Percentiles rank a stretch among this genome's conserved stretches.
These are phyloP conservation scores for Drosophila pruinosa DNA, from an alignment of 1,140 invertebrate species.

Conservation along the genomic window DNA sequence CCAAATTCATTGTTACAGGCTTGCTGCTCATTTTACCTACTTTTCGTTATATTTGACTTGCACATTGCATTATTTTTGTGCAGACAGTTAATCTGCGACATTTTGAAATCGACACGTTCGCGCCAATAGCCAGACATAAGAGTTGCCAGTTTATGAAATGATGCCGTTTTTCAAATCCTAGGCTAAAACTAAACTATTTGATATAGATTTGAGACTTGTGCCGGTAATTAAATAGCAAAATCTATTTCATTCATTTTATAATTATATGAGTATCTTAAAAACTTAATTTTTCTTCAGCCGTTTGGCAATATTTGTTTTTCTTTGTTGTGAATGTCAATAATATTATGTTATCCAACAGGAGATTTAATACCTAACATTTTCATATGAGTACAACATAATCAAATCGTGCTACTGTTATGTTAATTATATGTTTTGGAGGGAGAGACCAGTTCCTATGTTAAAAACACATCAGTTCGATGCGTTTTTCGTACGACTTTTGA, in stretches of 20 bases:
- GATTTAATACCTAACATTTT: not conserved
- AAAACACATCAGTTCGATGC: not conserved
- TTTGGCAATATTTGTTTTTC: not conserved
- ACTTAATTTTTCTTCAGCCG: not conserved
- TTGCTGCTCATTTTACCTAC: constrained; percentile 22
- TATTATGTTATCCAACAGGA: not conserved
- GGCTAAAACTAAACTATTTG: not conserved
- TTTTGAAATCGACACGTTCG: constrained; percentile 58
- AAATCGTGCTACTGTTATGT: not conserved
- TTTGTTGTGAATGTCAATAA: not conserved
- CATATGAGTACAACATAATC: not conserved
- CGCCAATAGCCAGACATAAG: constrained; percentile 2
- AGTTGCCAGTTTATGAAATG: constrained; percentile 24
- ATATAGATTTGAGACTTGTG: not conserved
- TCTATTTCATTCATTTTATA: too few relatives aligned
- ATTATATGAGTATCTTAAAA: too few relatives aligned
- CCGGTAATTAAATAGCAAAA: not conserved
- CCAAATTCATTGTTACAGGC: constrained; percentile 25
- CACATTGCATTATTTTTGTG: constrained; percentile 24
- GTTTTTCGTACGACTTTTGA: constrained; percentile 11
- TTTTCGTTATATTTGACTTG: constrained; percentile 39
- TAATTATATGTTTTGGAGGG: not conserved
- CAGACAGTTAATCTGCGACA: constrained; percentile 44
- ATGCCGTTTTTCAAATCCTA: not conserved
- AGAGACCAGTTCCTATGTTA: constrained; percentile 7